Evolutionary conservation across 1,140 invertebrate genomes (phyloP).

Genomic region (Papilio polyxenes): DNA sequence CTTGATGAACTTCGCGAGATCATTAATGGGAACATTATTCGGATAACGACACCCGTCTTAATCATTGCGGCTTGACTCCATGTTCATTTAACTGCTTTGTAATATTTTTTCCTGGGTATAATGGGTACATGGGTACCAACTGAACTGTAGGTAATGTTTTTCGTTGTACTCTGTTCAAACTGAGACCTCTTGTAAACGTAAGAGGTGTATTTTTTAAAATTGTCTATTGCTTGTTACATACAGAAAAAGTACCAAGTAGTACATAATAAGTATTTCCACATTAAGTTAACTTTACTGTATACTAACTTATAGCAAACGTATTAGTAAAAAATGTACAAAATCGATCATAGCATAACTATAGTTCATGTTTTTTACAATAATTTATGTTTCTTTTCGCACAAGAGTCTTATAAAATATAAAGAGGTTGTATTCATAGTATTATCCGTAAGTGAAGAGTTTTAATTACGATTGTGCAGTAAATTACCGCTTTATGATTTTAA

Average conservation of each 20-base stretch:
- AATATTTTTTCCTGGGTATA: background rate
- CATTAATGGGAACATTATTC: constrained; percentile 70
- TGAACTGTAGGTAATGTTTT: background rate
- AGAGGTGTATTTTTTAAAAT: too few relatives aligned
- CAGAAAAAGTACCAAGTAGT: too few relatives aligned
- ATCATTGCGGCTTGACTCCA: constrained; percentile 49
- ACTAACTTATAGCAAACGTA: too few relatives aligned
- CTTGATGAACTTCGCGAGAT: constrained; percentile 69
- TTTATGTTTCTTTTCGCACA: background rate
- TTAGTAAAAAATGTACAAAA: too few relatives aligned
- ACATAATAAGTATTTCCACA: too few relatives aligned
- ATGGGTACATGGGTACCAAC: background rate
- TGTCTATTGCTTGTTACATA: too few relatives aligned
- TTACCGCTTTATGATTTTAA: background rate
- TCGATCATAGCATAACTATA: too few relatives aligned
- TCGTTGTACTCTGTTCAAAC: background rate
- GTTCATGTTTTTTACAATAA: background rate
- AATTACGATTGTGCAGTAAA: background rate
- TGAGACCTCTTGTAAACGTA: background rate
- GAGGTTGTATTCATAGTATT: background rate
- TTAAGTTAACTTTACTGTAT: too few relatives aligned
- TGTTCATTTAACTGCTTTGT: constrained; percentile 43
- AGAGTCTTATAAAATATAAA: background rate
- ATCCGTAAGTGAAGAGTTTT: constrained; percentile 8
- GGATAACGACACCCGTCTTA: constrained; percentile 44